These are phyloP conservation scores for Xylocopa sonorina DNA, from an alignment of 1,140 invertebrate genomes.

Conservation along the genomic window DNA sequence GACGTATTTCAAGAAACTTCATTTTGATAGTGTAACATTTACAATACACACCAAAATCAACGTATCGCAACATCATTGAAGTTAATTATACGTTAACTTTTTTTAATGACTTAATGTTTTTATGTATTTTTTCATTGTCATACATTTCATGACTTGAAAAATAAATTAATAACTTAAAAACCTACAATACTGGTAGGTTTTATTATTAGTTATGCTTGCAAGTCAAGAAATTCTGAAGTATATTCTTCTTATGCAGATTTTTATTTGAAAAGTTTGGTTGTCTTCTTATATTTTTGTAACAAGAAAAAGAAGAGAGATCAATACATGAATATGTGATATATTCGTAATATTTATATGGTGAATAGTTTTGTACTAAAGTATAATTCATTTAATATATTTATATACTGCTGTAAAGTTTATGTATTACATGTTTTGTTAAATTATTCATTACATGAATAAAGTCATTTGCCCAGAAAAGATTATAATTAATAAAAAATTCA, in stretches of 20 bases:
- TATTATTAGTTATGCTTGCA: neutral
- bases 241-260: neutral
- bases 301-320: constrained; percentile 4
- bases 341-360: constrained; percentile 15
- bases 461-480: constrained; percentile 10
- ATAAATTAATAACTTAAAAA: constrained; percentile 6
- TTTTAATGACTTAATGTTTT: too few relatives aligned
- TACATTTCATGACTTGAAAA: neutral
- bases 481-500: too few relatives aligned
- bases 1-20: constrained; percentile 77
- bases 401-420: constrained; percentile 24
- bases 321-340: constrained; percentile 31
- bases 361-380: constrained; percentile 21
- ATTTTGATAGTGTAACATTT: constrained; percentile 50
- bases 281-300: neutral
- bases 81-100: constrained; percentile 20
- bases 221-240: constrained; percentile 2
- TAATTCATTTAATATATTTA: constrained; percentile 28
- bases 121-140: neutral
- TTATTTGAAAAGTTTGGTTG: neutral
- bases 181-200: constrained; percentile 20
- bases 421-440: constrained; percentile 31
- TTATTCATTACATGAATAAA: constrained; percentile 50
- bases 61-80: neutral
- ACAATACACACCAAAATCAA: constrained; percentile 16